phyloP scores from a whole-genome alignment of 2,888 invertebrate genomes.

The Tubulanus polymorphus region DNA sequence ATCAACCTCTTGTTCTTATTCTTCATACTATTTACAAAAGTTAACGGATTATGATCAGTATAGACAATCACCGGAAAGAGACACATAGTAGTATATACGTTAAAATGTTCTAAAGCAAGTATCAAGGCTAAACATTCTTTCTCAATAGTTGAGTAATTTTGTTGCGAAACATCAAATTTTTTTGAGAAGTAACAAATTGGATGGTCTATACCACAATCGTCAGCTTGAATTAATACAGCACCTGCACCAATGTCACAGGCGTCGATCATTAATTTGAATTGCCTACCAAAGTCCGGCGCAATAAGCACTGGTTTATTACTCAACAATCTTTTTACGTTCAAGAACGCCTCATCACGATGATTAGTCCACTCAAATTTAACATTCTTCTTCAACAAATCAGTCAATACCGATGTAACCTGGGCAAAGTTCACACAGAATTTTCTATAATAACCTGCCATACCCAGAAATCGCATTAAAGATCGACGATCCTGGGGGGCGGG shows the following conservation, averaged over 20 bases:
- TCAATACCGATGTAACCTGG: constrained; percentile 16
- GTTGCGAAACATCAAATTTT: constrained; percentile 6
- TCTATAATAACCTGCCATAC: constrained; percentile 17
- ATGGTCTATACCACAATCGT: constrained; percentile 4
- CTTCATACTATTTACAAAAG: not conserved
- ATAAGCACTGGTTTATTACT: constrained; percentile 1
- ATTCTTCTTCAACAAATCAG: constrained; percentile 11
- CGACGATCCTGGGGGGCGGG: constrained; percentile 15
- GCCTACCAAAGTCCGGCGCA: constrained; percentile 3
- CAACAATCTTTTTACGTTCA: constrained; percentile 5
- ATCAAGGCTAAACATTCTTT: not conserved
- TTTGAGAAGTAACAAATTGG: constrained; percentile 4
- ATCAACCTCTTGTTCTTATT: not conserved
- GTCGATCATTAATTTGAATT: constrained; percentile 2
- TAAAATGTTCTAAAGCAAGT: not conserved
- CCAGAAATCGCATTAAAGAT: constrained; percentile 17
- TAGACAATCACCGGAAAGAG: not conserved
- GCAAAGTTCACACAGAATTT: constrained; percentile 16
- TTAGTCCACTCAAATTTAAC: not conserved
- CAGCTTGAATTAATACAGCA: constrained; percentile 7
- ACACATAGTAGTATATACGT: not conserved
- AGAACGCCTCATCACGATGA: constrained; percentile 3
- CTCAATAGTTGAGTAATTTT: constrained; percentile 5
- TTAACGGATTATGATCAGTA: not conserved
- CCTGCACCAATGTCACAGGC: constrained; percentile 3